Percentiles rank a stretch among this genome's conserved stretches.
Evolutionary conservation across 2,888 invertebrate species (phyloP).

Genomic region (Leptothorax acervorum): DNA sequence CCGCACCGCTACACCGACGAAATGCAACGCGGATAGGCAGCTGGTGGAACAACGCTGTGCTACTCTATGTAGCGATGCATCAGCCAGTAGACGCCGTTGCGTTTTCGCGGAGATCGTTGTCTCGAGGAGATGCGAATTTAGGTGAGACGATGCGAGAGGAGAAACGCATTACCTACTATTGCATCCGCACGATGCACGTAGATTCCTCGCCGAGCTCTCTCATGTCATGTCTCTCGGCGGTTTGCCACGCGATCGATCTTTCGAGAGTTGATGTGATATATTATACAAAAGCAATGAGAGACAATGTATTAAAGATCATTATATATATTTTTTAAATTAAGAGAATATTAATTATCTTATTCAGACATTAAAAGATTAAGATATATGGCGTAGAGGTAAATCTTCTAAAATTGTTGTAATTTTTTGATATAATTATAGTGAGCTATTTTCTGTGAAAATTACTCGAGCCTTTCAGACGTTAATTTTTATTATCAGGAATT

Average conservation of each 20-base stretch:
- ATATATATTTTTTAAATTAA: neutral
- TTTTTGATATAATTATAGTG: neutral
- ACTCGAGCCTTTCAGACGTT: neutral
- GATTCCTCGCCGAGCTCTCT: constrained; percentile 30
- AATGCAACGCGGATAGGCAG: constrained; percentile 35
- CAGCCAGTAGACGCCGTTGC: constrained; percentile 28
- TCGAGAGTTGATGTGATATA: neutral
- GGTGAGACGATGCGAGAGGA: constrained; percentile 37
- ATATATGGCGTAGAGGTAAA: neutral
- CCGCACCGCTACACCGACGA: constrained; percentile 19
- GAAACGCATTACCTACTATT: constrained; percentile 34
- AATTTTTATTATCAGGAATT: constrained; percentile 4
- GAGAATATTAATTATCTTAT: neutral
- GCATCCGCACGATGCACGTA: neutral
- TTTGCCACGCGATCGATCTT: constrained; percentile 23
- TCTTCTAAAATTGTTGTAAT: neutral
- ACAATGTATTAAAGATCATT: neutral
- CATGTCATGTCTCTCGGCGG: neutral
- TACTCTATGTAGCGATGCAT: constrained; percentile 5
- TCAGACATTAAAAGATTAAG: neutral
- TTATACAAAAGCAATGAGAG: neutral
- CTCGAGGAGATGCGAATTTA: constrained; percentile 43
- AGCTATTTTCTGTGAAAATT: neutral
- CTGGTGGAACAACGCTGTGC: constrained; percentile 25
- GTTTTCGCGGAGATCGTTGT: constrained; percentile 43